A percentile compares a stretch with the other conserved stretches of the same genome.
Conservation (phyloP, 2,888 invertebrate species). For the Habrosyne pyritoides region DNA sequence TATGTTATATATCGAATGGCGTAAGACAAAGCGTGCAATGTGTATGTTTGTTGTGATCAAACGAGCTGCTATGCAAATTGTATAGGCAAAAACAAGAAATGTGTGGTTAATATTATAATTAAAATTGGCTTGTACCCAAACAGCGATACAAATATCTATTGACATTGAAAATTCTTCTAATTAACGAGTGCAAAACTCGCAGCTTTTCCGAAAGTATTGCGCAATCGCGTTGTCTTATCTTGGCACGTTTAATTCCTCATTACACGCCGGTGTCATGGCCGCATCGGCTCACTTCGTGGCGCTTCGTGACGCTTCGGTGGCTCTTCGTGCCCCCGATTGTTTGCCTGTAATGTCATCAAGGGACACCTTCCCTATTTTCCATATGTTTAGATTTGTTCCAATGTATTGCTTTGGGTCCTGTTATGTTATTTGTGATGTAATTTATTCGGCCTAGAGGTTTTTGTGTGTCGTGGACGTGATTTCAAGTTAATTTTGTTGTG, state of each 20-base stretch:
- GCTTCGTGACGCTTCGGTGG: neutral
- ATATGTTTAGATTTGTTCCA: neutral
- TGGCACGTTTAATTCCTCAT: constrained; percentile 2
- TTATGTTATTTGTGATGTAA: too few species aligned
- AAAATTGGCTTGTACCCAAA: neutral
- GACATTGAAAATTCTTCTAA: neutral
- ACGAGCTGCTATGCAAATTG: too few species aligned
- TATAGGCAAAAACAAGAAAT: neutral
- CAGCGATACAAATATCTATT: neutral
- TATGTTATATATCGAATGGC: too few species aligned
- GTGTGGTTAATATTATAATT: neutral
- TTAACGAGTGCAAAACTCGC: neutral
- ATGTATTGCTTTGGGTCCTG: neutral
- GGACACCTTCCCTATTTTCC: neutral
- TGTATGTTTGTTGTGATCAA: neutral
- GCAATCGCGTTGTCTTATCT: neutral
- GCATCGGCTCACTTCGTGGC: neutral
- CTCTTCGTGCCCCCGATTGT: neutral
- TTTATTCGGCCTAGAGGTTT: too few species aligned
- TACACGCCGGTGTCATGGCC: neutral
- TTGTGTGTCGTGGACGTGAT: neutral
- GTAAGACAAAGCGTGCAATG: too few species aligned
- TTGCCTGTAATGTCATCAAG: neutral
- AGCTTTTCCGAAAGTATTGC: neutral
- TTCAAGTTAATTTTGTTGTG: too few species aligned